Base-by-base conservation (phyloP, 2,888 invertebrate species). In the Pilophorus perplexus region DNA sequence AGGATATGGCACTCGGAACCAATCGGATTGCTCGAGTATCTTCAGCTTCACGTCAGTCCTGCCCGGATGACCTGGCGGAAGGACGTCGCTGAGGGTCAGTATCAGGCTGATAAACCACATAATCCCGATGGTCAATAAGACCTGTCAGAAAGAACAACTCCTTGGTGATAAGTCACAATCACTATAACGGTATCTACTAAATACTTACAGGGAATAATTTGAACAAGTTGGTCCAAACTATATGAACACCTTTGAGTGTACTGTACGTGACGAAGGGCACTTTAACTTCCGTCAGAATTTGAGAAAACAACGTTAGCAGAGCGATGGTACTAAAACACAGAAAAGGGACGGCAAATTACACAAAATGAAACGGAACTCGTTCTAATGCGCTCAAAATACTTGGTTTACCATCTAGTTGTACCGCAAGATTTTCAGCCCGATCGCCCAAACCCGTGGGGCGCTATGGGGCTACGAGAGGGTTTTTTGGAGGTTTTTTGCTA, bases 1-100 rank as follows among this genome's bases (percentile, higher is more conserved):
- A 71, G 91, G 90, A 77, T 90, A 90, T 0, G 90, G 89, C 12
- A 91, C 74, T 23, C 89, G 80, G 74, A 91, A 87, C 90, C 90
- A 91, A 0, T 87, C 85, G 1, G 89, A 85, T 72, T 85, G 83
- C n/a, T 80, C 78, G 16, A 91, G 79, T 60, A 89, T 85, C 70
- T 82, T 81, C 2, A 86, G 74, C 73, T 88, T 87, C 6, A 83
- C 82, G 75, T 91, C 90, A 0, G 89, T 87, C 67, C 90, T 79
- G 0, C 87, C 89, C 0, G 85, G 83, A 76, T 89, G 87, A 0
- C 83, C 84, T 0, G 77, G 76, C 0, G 84, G 82, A 16, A 90
- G 80, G n/a, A 83, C 81, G 65, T 83, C 81, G 0, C 84, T 82
- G 0, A 78, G 75, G 0, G 91, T 91, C 64, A 91, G 78, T 62